Conservation (phyloP, 2,113 vertebrate genomes). For the Pao palembangensis region DNA sequence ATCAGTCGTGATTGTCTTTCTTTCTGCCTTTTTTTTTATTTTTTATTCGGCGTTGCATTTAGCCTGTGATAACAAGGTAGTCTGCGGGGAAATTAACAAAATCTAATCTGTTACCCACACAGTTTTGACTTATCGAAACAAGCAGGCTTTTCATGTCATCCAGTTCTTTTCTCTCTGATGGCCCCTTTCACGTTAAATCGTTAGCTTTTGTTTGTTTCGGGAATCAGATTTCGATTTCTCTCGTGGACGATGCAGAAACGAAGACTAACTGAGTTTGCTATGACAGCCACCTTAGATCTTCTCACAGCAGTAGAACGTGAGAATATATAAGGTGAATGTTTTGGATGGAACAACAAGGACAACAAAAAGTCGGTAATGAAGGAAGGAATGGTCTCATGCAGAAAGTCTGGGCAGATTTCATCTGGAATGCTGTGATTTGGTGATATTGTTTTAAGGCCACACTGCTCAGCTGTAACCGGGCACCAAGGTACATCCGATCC, state of each 20-base stretch:
- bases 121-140: background rate
- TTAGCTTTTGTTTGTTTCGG: background rate
- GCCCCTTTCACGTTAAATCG: background rate
- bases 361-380: no score
- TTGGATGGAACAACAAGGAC: no score
- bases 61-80: constrained; percentile 6
- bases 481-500: constrained; percentile 51
- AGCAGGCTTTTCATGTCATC: constrained; percentile 1
- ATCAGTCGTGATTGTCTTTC: constrained; percentile 2
- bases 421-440: no score
- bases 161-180: background rate
- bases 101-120: background rate
- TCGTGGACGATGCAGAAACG: no score
- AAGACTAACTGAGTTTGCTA: no score
- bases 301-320: no score
- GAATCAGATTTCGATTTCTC: background rate
- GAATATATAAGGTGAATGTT: no score
- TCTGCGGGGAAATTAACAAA: background rate
- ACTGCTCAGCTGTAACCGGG: constrained; percentile 24
- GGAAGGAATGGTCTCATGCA: no score
- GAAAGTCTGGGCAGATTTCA: no score
- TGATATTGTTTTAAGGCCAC: background rate
- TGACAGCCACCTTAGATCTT: no score
- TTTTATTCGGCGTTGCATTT: background rate
- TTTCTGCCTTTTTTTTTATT: background rate